A percentile compares a stretch with the other conserved stretches of the same genome.
Conservation (phyloP, 2,113 vertebrate genomes). For the Motacilla tschutschensis region DNA sequence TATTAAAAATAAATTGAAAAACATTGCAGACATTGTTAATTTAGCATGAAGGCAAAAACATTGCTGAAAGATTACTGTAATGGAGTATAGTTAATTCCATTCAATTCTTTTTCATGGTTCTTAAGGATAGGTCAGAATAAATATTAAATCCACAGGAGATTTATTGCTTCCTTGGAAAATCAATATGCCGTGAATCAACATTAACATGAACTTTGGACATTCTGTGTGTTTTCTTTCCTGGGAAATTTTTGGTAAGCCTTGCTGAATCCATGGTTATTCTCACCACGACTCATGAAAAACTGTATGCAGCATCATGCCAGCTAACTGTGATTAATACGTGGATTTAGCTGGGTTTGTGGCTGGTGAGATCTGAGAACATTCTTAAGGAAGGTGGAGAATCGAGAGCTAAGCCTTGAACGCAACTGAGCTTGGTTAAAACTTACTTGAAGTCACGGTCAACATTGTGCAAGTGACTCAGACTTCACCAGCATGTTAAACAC, state of each 20-base stretch:
- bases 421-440: conserved; percentile 3
- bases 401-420: background rate
- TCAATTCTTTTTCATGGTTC: conserved; percentile 19
- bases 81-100: conserved; percentile 15
- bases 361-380: conserved; percentile 29
- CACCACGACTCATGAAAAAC: background rate
- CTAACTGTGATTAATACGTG: background rate
- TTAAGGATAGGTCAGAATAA: conserved; percentile 31
- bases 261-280: background rate
- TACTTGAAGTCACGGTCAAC: background rate
- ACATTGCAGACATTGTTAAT: background rate
- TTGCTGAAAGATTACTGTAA: conserved; percentile 14
- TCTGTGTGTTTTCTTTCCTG: background rate
- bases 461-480: background rate
- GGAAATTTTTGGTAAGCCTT: background rate
- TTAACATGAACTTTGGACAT: background rate
- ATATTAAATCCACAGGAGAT: conserved; percentile 38
- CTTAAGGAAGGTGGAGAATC: conserved; percentile 23
- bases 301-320: background rate
- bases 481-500: conserved; percentile 32
- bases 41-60: conserved; percentile 27
- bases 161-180: conserved; percentile 49
- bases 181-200: conserved; percentile 5
- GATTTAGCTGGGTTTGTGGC: background rate
- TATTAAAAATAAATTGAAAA: background rate